A percentile compares a stretch with the other conserved stretches of the same genome.
Evolutionary conservation across 1,140 invertebrate genomes (phyloP).

Genomic region (Vanessa atalanta): DNA sequence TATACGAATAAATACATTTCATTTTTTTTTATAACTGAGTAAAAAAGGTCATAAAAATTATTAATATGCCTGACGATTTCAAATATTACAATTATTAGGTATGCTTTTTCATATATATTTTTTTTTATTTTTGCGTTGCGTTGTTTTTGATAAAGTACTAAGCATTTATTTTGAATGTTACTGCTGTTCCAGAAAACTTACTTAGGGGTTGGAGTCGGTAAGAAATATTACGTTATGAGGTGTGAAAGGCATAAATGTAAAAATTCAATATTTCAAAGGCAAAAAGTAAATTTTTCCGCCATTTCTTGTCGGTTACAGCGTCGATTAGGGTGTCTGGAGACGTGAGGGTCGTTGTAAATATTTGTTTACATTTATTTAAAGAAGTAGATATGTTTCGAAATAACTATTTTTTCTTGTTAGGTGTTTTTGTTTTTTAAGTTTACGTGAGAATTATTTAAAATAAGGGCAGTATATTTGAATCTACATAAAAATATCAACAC

Average conservation of each 20-base stretch:
- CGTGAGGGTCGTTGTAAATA: conserved; percentile 29
- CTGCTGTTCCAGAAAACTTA: conserved; percentile 73
- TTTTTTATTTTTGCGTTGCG: not conserved
- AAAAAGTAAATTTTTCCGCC: conserved; percentile 69
- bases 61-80: too few species aligned
- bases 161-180: conserved; percentile 79
- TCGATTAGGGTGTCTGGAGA: conserved; percentile 45
- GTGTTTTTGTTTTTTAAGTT: too few species aligned
- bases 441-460: too few species aligned
- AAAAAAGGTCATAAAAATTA: too few species aligned
- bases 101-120: not conserved
- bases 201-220: conserved; percentile 58
- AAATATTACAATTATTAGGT: not conserved
- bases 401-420: too few species aligned
- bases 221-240: conserved; percentile 80
- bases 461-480: too few species aligned
- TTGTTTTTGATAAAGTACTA: conserved; percentile 64
- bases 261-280: conserved; percentile 76
- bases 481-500: too few species aligned
- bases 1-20: too few species aligned
- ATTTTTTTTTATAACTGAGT: too few species aligned
- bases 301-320: conserved; percentile 58
- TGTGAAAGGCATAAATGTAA: conserved; percentile 80
- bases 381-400: too few species aligned
- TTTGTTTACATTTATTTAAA: conserved; percentile 27